Percentiles rank a stretch among this genome's conserved stretches.
Conservation (phyloP, 1,140 invertebrate genomes). For the Pristionchus pacificus region DNA sequence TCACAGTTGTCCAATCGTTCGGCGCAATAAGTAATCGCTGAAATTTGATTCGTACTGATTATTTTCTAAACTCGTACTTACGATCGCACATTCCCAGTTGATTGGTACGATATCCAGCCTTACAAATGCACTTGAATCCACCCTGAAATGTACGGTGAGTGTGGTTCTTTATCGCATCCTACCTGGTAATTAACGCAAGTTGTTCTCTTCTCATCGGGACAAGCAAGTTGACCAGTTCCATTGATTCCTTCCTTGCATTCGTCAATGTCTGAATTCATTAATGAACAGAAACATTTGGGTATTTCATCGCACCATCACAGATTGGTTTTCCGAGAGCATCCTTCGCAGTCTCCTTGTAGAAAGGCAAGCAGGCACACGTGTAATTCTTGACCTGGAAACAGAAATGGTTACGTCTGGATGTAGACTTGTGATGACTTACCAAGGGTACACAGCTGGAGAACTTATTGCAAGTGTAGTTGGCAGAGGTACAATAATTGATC, state of each 20-base stretch:
- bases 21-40: not conserved
- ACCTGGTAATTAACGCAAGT: not conserved
- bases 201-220: not conserved
- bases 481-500: no score
- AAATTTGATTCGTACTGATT: not conserved
- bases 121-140: not conserved
- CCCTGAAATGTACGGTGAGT: not conserved
- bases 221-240: not conserved
- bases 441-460: no score
- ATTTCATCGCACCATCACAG: not conserved
- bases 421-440: no score
- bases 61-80: not conserved
- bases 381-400: not conserved
- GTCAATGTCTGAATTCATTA: not conserved
- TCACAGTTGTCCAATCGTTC: not conserved
- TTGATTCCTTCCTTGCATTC: not conserved
- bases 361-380: not conserved
- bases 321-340: not conserved
- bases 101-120: not conserved
- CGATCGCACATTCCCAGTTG: not conserved
- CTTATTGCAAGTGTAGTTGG: no score
- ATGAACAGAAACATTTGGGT: not conserved
- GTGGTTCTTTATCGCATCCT: no score
- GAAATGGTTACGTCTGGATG: no score
- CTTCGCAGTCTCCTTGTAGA: not conserved